Base-by-base conservation (phyloP, 1,140 invertebrate genomes). In the Gryllus bimaculatus region DNA sequence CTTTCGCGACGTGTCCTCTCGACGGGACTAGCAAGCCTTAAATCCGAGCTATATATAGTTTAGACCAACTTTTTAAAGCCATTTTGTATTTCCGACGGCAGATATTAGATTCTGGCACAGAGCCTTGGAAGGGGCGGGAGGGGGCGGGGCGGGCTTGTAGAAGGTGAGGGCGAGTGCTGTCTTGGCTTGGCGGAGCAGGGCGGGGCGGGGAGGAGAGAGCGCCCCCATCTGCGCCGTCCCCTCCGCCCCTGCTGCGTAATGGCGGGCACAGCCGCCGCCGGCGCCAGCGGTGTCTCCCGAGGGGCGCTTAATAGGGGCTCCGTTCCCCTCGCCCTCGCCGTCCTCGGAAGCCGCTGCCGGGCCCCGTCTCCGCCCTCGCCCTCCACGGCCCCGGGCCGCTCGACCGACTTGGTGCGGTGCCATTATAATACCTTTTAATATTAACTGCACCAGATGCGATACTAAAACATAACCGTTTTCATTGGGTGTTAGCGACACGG, bases 401-500 rank as follows among this genome's bases (percentile, higher is more conserved):
- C 54, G 10, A 13, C 54, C 54, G 54, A 66, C 54, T 66, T 18
- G 54, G 54, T 66, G 54, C 54, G 10, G 54, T 13, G 54, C 54
- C 54, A 66, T 66, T 66, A 66, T 66, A 66, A 66, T 66, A 66
- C 54, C 54, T 66, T 66, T 66, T 66, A 66, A 66, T 66, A 66
- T 66, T 66, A 66, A 66, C 54, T 66, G 54, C 54, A 18, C 54
- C 54, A 66, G 54, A 66, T 66, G 54, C 54, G 54, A 66, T 66
- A 66, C 54, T 66, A 66, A 66, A 66, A 66, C 54, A 66, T 66
- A 66, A 66, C 54, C 54, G 54, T 66, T 66, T 66, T 66, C 54
- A 66, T 66, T 66, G 54, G 54, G 54, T 66, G 54, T 66, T 66
- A 66, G 54, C 54, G 18, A 66, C 54, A 18, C 54, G 54, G 10